Conservation (phyloP, 2,888 invertebrate species). For the Scaptomyza parva region DNA sequence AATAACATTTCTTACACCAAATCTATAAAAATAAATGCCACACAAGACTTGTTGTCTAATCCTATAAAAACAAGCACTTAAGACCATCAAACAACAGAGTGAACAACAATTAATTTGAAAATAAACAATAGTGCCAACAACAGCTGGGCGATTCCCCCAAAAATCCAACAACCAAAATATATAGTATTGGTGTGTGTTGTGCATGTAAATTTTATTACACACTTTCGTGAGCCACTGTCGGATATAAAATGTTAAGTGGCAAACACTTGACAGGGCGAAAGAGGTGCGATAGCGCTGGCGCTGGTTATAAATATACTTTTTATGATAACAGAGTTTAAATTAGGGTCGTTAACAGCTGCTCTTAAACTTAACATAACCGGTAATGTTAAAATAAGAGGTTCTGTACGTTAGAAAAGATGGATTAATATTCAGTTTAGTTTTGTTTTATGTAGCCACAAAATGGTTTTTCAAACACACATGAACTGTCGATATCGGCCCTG, state of each 20-base stretch:
- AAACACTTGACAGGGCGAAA: slow-evolving; percentile 32
- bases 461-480: slow-evolving; percentile 1
- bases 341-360: background rate
- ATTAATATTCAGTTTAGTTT: too few relatives aligned
- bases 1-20: slow-evolving; percentile 21
- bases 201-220: slow-evolving; percentile 58
- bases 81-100: slow-evolving; percentile 45
- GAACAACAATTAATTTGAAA: slow-evolving; percentile 40
- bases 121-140: slow-evolving; percentile 59
- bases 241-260: slow-evolving; percentile 62
- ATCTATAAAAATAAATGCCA: slow-evolving; percentile 6
- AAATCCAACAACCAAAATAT: slow-evolving; percentile 21
- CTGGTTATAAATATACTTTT: slow-evolving; percentile 38
- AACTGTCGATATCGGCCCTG: slow-evolving; percentile 1
- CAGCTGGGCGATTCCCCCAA: slow-evolving; percentile 40
- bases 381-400: background rate
- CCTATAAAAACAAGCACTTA: slow-evolving; percentile 54
- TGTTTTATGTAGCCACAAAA: background rate
- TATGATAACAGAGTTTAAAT: slow-evolving; percentile 12
- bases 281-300: too few relatives aligned
- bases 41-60: slow-evolving; percentile 4
- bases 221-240: slow-evolving; percentile 49
- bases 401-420: too few relatives aligned
- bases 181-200: slow-evolving; percentile 43
- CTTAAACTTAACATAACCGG: background rate